Base-by-base conservation (phyloP, 2,888 invertebrate genomes). In the Tryphoninae sp. region DNA sequence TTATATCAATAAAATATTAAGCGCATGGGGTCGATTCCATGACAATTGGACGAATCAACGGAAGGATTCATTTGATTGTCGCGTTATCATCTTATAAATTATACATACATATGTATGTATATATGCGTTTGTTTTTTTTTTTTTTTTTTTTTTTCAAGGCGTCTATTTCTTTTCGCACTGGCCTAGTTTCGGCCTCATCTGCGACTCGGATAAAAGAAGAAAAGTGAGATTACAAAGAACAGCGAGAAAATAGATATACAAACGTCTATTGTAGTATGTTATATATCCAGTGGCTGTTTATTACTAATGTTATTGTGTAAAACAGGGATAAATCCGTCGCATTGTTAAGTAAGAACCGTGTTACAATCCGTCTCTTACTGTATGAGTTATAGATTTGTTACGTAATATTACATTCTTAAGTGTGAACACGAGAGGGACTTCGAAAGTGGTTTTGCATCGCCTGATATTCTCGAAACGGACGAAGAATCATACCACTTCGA, bases 211-310 rank as follows among this genome's bases (percentile, higher is more conserved):
- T 33, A 53, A 11, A 58, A 55, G 49, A 49, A 51, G 9, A 64
- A 45, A 64, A 64, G 72, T 59, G 64, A 75, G 72, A 80, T 80
- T 49, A 76, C 59, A 55, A 19, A 68, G 53, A 72, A 64, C 6
- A 68, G 33, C 62, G 59, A 59, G 16, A 53, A 51, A 71, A 22
- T 9, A 55, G 13, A 68, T 78, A 62, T 51, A 77, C 42, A 69
- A 69, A 82, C 75, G 64, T 75, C 64, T 71, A 80, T 81, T 19
- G 58, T 81, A 64, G 68, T 75, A 69, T 74, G 68, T 73, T 80
- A 16, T 68, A 76, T 73, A 82, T 79, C 73, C 80, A 83, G 84
- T 85, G 84, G 84, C 84, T 84, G 83, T 85, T 85, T 84, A 84
- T 81, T 83, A 80, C 75, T 85, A 83, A 78, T 85, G 79, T 80